A percentile compares a stretch with the other conserved stretches of the same genome.
phyloP scores from a whole-genome alignment of 2,888 invertebrate genomes.

The Onthophagus sagittarius region DNA sequence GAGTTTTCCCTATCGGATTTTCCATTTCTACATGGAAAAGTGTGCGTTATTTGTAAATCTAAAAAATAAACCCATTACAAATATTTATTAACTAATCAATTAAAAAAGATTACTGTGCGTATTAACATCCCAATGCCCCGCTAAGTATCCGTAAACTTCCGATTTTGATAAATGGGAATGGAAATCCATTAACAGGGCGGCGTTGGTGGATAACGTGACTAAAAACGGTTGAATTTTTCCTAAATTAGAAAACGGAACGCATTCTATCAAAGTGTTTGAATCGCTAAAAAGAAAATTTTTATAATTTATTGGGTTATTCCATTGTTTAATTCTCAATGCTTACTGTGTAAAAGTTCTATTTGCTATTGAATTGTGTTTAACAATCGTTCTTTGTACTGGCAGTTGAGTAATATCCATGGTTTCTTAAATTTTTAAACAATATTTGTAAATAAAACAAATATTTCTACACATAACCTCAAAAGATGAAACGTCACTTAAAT shows the following conservation, averaged over 20 bases:
- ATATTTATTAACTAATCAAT: not conserved
- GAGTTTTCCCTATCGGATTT: constrained; percentile 76
- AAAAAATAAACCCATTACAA: constrained; percentile 22
- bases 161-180: constrained; percentile 92
- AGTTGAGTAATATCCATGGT: not conserved
- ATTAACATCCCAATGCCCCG: constrained; percentile 92
- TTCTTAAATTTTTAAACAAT: not conserved
- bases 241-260: constrained; percentile 80
- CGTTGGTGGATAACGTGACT: constrained; percentile 81
- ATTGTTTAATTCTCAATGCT: constrained; percentile 42
- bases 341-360: constrained; percentile 75
- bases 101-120: constrained; percentile 84
- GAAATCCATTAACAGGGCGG: constrained; percentile 83
- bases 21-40: constrained; percentile 83
- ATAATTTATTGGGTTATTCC: not conserved
- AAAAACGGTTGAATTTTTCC: constrained; percentile 92
- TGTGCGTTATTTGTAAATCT: constrained; percentile 84
- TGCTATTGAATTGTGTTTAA: constrained; percentile 71
- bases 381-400: constrained; percentile 60
- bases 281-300: constrained; percentile 57
- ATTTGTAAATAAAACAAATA: not conserved
- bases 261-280: constrained; percentile 83
- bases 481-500: not conserved
- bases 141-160: constrained; percentile 94
- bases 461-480: not conserved